A percentile compares a stretch with the other conserved stretches of the same genome.
Conservation (phyloP, 2,888 invertebrate genomes). For the Pseudolycoriella hygida region DNA sequence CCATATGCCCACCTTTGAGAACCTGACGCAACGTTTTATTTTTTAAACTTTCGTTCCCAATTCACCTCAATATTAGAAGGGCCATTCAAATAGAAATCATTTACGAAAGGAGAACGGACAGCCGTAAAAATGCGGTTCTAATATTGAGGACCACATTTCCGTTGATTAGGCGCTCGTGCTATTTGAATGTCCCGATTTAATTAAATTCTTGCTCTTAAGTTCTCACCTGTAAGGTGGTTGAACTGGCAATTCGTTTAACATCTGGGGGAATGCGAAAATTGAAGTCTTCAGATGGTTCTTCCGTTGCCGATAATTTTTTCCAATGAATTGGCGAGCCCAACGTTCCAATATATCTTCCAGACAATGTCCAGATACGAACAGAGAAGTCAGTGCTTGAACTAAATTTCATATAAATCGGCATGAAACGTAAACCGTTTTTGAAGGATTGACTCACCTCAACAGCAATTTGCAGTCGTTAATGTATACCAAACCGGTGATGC, state of each 20-base stretch:
- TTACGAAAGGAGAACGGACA: no score
- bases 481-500: constrained; percentile 44
- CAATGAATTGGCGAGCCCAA: constrained; percentile 53
- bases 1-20: no score
- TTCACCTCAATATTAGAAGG: no score
- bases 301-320: constrained; percentile 29
- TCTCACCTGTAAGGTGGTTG: constrained; percentile 52
- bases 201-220: constrained; percentile 24
- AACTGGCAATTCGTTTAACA: constrained; percentile 52
- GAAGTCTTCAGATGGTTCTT: constrained; percentile 29
- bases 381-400: constrained; percentile 54
- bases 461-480: constrained; percentile 46
- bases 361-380: constrained; percentile 55
- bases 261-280: constrained; percentile 51
- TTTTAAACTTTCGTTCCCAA: no score
- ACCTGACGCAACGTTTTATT: no score
- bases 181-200: no score
- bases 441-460: constrained; percentile 35
- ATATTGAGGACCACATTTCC: no score
- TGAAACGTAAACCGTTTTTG: constrained; percentile 2
- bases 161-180: no score
- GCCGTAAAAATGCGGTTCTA: no score
- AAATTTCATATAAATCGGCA: no score
- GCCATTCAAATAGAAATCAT: no score
- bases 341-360: constrained; percentile 53